Evolutionary conservation across 2,888 invertebrate genomes (phyloP).

Genomic region (Platynereis dumerilii): DNA sequence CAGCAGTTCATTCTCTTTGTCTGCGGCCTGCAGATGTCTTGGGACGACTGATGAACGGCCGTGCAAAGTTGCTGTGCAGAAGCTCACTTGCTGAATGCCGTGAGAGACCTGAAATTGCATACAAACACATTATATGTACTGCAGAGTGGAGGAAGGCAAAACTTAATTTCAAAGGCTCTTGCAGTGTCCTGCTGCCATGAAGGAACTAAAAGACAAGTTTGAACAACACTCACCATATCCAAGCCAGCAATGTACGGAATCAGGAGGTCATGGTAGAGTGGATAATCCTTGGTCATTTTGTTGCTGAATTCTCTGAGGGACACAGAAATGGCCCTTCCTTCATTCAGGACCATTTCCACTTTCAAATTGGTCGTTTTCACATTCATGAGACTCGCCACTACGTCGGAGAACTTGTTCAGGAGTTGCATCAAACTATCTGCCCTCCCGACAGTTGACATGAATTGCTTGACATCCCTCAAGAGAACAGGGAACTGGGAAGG

Average conservation of each 20-base stretch:
- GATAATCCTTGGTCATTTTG: conserved; percentile 48
- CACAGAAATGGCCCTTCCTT: conserved; percentile 49
- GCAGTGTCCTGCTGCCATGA: too few relatives aligned
- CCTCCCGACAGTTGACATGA: conserved; percentile 38
- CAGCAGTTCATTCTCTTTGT: neutral
- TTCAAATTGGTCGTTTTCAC: neutral
- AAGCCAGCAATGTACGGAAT: conserved; percentile 75
- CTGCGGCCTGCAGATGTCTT: neutral
- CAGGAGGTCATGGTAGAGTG: conserved; percentile 81
- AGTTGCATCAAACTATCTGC: conserved; percentile 6
- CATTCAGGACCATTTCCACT: conserved; percentile 35
- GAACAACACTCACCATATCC: conserved; percentile 67
- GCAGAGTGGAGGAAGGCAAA: neutral
- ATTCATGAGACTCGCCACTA: neutral
- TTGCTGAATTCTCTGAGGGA: conserved; percentile 44
- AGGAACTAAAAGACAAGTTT: too few relatives aligned
- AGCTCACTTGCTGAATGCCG: neutral
- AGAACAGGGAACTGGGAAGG: conserved; percentile 32
- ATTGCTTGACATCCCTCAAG: conserved; percentile 42
- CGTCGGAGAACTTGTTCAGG: conserved; percentile 4
- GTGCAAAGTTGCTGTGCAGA: neutral
- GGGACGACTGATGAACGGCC: neutral
- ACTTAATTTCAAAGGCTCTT: too few relatives aligned
- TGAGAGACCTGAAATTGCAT: neutral
- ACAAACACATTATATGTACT: neutral